A percentile compares a stretch with the other conserved stretches of the same genome.
These are phyloP conservation scores for Panonychus citri DNA, from an alignment of 1,140 invertebrate species.

Conservation along the genomic window DNA sequence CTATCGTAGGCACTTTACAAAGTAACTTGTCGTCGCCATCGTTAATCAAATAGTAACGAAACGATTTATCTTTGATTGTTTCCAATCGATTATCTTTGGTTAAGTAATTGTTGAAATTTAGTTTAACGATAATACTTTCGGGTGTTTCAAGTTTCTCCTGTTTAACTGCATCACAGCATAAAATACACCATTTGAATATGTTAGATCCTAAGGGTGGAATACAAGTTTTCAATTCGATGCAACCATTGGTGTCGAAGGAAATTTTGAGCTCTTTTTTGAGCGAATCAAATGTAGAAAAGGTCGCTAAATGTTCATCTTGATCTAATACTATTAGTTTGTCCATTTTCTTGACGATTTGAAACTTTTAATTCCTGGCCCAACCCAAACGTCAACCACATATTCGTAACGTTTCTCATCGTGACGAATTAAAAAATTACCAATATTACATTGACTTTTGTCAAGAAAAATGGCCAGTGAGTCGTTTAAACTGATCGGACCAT, in stretches of 20 bases:
- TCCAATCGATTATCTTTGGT: conserved; percentile 3
- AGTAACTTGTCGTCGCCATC: background rate
- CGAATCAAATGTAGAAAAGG: background rate
- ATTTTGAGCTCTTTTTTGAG: background rate
- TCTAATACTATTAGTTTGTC: background rate
- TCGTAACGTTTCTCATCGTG: conserved; percentile 53
- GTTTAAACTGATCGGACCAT: conserved; percentile 53
- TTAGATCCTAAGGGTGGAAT: background rate
- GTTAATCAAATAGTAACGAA: background rate
- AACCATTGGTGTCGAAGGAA: background rate
- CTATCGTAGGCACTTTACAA: background rate
- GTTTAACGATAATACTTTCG: conserved; percentile 4
- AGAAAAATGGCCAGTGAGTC: conserved; percentile 59
- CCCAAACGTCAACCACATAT: conserved; percentile 36
- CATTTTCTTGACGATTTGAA: background rate
- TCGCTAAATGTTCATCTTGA: background rate
- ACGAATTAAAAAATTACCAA: conserved; percentile 51
- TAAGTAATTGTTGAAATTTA: background rate
- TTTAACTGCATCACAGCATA: background rate
- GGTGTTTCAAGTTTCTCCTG: background rate
- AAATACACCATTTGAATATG: background rate
- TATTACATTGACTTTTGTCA: conserved; percentile 42
- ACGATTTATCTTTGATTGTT: background rate
- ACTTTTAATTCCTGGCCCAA: conserved; percentile 12
- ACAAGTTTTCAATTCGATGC: background rate